These are phyloP conservation scores for Acromyrmex charruanus DNA, from an alignment of 1,140 invertebrate species.

Conservation along the genomic window DNA sequence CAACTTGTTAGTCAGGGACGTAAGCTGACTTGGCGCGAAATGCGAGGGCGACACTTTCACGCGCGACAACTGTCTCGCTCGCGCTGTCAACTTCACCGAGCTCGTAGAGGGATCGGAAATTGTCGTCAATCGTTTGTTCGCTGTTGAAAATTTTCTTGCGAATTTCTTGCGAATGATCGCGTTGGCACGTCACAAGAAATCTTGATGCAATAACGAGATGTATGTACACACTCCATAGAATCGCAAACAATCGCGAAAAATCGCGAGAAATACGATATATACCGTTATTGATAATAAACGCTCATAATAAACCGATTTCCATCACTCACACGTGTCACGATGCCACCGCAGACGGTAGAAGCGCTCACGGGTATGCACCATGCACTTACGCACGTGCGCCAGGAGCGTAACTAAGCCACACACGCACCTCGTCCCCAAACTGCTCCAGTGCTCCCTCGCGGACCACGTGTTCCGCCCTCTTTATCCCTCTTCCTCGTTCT, in stretches of 20 bases:
- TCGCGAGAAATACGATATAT: background rate
- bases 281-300: background rate
- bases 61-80: too few relatives aligned
- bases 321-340: slow-evolving; percentile 63
- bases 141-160: background rate
- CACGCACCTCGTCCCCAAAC: slow-evolving; percentile 55
- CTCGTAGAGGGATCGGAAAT: background rate
- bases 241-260: background rate
- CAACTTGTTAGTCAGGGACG: slow-evolving; percentile 61
- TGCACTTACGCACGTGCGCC: slow-evolving; percentile 75
- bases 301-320: slow-evolving; percentile 1
- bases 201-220: background rate
- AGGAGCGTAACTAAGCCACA: slow-evolving; percentile 74
- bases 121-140: background rate
- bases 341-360: slow-evolving; percentile 41
- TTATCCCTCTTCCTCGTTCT: slow-evolving; percentile 12
- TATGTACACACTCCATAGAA: background rate
- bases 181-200: background rate
- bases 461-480: slow-evolving; percentile 67
- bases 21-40: slow-evolving; percentile 47
- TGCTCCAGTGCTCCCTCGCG: slow-evolving; percentile 43
- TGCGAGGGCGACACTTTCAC: background rate
- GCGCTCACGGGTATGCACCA: slow-evolving; percentile 45
- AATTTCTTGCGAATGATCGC: background rate
- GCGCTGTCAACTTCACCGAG: background rate